Evolutionary conservation across 2,888 invertebrate genomes (phyloP).

Genomic region (Bugulina stolonifera): DNA sequence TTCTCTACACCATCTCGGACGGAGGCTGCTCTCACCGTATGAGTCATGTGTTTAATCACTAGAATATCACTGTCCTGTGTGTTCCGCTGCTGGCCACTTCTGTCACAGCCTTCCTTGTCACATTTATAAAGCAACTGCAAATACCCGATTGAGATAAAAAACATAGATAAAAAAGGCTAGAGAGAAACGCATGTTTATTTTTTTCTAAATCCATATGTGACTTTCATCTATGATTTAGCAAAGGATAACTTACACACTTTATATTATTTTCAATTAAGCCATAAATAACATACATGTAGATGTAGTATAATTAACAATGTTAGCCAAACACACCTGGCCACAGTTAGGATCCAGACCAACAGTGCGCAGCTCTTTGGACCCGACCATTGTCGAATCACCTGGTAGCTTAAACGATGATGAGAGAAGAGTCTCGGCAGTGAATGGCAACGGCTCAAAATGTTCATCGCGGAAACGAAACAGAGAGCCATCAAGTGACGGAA

Average conservation of each 20-base stretch:
- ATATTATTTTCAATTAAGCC: no score
- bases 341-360: conserved; percentile 75
- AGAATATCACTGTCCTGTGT: conserved; percentile 49
- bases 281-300: no score
- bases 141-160: not conserved
- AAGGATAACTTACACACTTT: no score
- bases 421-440: conserved; percentile 77
- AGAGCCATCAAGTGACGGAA: conserved; percentile 85
- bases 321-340: no score
- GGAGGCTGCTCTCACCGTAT: conserved; percentile 83
- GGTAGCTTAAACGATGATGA: conserved; percentile 71
- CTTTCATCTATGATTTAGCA: no score
- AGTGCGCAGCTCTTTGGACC: conserved; percentile 78
- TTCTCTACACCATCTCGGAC: conserved; percentile 77
- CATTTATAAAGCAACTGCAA: conserved; percentile 54
- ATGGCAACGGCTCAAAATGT: conserved; percentile 73
- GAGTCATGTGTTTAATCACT: conserved; percentile 73
- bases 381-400: conserved; percentile 55
- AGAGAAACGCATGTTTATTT: not conserved
- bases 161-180: not conserved
- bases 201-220: no score
- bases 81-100: conserved; percentile 57
- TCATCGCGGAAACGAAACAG: conserved; percentile 60
- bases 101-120: conserved; percentile 66
- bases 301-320: no score